Percentiles rank a stretch among this genome's conserved stretches.
These are phyloP conservation scores for Taenaris catops DNA, from an alignment of 2,888 invertebrate genomes.

Conservation along the genomic window DNA sequence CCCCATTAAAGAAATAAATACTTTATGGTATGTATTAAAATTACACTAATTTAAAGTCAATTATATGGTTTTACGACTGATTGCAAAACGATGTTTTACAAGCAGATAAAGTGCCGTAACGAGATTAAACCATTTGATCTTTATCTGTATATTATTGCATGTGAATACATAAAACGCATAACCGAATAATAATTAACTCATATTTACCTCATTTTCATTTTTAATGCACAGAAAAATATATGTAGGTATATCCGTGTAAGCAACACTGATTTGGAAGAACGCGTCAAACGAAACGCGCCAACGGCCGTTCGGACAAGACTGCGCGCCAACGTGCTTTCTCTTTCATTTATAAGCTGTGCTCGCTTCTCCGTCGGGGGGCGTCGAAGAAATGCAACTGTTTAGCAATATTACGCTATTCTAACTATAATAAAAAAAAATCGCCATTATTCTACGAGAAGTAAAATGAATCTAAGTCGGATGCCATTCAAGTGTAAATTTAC, in stretches of 20 bases:
- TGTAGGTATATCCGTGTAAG: constrained; percentile 42
- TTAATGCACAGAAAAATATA: constrained; percentile 34
- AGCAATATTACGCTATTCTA: constrained; percentile 58
- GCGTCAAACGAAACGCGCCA: constrained; percentile 44
- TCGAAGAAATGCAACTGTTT: constrained; percentile 64
- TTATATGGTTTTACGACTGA: too few relatives aligned
- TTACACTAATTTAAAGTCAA: neutral
- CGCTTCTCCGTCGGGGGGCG: constrained; percentile 42
- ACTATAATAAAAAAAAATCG: constrained; percentile 40
- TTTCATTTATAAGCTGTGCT: constrained; percentile 64
- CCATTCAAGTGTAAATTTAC: constrained; percentile 19
- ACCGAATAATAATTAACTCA: constrained; percentile 20
- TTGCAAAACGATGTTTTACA: constrained; percentile 5
- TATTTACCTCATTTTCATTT: constrained; percentile 61
- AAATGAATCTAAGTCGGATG: constrained; percentile 26
- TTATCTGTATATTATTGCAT: constrained; percentile 5
- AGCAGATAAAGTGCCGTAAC: constrained; percentile 11
- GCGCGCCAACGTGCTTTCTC: constrained; percentile 67
- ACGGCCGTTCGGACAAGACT: constrained; percentile 27
- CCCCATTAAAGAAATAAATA: too few relatives aligned
- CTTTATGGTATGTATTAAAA: too few relatives aligned
- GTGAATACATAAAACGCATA: constrained; percentile 7
- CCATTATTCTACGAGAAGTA: constrained; percentile 12
- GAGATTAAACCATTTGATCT: constrained; percentile 8
- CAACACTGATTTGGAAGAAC: constrained; percentile 53